These are phyloP conservation scores for Agrochola lychnidis DNA, from an alignment of 2,888 invertebrate genomes.

Conservation along the genomic window DNA sequence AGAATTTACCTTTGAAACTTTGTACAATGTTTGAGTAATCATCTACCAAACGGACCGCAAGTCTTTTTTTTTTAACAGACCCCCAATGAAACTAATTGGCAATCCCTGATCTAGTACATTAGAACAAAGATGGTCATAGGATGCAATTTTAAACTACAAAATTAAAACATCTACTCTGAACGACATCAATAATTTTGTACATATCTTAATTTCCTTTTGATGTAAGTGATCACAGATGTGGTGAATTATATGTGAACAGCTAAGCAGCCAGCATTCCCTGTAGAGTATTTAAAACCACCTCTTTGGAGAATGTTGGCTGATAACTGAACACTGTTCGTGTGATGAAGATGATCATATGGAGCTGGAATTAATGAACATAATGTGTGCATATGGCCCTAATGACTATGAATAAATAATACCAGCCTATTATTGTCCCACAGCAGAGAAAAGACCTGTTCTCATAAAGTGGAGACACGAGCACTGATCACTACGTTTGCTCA, in stretches of 20 bases:
- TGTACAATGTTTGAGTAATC: background rate
- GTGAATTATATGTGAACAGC: slow-evolving; percentile 16
- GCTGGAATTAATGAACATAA: slow-evolving; percentile 27
- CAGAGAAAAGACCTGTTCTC: background rate
- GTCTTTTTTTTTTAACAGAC: too few relatives aligned
- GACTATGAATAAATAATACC: too few relatives aligned
- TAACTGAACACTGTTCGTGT: slow-evolving; percentile 15
- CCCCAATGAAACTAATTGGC: too few relatives aligned
- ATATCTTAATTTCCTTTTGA: slow-evolving; percentile 23
- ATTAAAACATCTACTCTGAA: slow-evolving; percentile 7
- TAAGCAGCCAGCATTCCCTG: slow-evolving; percentile 7
- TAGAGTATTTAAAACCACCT: slow-evolving; percentile 18
- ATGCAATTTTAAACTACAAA: slow-evolving; percentile 10
- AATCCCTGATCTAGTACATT: background rate
- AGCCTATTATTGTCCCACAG: background rate
- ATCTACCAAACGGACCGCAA: background rate
- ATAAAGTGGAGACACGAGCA: background rate
- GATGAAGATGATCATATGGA: slow-evolving; percentile 3
- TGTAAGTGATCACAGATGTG: slow-evolving; percentile 20
- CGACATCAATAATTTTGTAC: slow-evolving; percentile 5
- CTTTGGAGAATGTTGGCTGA: slow-evolving; percentile 26
- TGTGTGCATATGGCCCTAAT: background rate
- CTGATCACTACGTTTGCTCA: background rate
- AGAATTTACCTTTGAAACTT: background rate
- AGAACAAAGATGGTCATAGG: background rate